Conservation (phyloP, 2,888 invertebrate species). For the Agriotes lineatus region DNA sequence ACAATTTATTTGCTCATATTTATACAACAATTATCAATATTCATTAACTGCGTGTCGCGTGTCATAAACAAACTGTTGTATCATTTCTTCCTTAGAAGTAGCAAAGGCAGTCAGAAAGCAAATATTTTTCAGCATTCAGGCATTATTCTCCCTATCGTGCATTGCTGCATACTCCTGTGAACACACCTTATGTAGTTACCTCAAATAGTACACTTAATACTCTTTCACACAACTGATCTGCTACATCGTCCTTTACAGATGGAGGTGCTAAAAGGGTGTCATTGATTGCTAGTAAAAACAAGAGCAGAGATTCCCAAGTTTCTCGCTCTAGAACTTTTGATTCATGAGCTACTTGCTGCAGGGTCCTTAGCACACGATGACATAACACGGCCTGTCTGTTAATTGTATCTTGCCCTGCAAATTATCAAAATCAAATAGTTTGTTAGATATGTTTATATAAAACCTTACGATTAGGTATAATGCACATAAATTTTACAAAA, state of each 20-base stretch:
- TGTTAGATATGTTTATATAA: no score
- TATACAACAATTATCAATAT: no score
- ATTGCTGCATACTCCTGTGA: no score
- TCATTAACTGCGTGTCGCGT: no score
- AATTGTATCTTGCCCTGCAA: conserved; percentile 85
- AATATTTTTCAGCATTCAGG: neutral
- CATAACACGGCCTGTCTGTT: conserved; percentile 94
- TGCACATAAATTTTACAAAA: no score
- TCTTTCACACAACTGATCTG: conserved; percentile 92
- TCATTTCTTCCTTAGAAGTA: no score
- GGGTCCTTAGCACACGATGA: conserved; percentile 88
- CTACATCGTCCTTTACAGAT: conserved; percentile 92
- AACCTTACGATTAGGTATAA: no score
- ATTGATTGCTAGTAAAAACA: conserved; percentile 91
- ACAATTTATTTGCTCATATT: no score
- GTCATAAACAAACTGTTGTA: no score
- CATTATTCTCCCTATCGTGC: no score
- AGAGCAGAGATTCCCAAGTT: conserved; percentile 91
- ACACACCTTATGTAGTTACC: conserved; percentile 63
- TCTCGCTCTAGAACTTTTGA: conserved; percentile 82
- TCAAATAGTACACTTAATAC: conserved; percentile 95
- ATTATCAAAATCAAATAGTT: no score
- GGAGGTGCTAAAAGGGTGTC: conserved; percentile 93
- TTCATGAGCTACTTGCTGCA: conserved; percentile 84
- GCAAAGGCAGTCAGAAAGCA: no score